Conservation (phyloP, 2,797 vertebrate genomes). For the Enteromius viviparus region DNA sequence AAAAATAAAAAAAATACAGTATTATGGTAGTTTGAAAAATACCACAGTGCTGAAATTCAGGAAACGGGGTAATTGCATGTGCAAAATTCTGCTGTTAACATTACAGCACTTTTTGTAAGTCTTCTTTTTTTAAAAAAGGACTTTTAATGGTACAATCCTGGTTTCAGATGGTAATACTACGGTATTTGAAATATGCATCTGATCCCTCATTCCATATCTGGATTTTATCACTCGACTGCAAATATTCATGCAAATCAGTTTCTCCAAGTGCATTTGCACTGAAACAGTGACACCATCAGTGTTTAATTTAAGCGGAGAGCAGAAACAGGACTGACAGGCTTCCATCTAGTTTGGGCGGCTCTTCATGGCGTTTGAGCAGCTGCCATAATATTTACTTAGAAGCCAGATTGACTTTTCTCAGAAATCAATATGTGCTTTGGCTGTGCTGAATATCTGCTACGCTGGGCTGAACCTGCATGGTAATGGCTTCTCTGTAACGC, state of each 20-base stretch:
- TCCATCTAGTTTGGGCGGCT: conserved; percentile 58
- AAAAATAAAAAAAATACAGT: not conserved
- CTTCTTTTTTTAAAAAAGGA: not conserved
- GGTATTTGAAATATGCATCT: too few species aligned
- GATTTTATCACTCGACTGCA: not conserved
- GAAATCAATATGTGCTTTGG: conserved; percentile 80
- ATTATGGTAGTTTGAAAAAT: not conserved
- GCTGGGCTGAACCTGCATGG: conserved; percentile 47
- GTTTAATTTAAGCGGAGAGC: conserved; percentile 7
- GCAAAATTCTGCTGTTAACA: not conserved
- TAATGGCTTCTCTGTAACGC: conserved; percentile 76
- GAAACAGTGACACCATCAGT: not conserved
- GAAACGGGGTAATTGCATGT: not conserved
- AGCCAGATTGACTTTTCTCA: conserved; percentile 76
- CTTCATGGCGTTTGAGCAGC: conserved; percentile 65
- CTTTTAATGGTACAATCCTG: not conserved
- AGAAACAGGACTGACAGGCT: conserved; percentile 26
- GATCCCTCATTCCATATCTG: not conserved
- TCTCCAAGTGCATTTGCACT: not conserved
- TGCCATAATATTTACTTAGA: conserved; percentile 80
- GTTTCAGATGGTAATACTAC: not conserved
- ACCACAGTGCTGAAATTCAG: not conserved
- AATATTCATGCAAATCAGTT: not conserved
- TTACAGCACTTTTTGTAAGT: not conserved
- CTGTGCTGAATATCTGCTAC: conserved; percentile 61